Evolutionary conservation across 1,140 invertebrate species (phyloP).

Genomic region (Lordiphosa collinella): DNA sequence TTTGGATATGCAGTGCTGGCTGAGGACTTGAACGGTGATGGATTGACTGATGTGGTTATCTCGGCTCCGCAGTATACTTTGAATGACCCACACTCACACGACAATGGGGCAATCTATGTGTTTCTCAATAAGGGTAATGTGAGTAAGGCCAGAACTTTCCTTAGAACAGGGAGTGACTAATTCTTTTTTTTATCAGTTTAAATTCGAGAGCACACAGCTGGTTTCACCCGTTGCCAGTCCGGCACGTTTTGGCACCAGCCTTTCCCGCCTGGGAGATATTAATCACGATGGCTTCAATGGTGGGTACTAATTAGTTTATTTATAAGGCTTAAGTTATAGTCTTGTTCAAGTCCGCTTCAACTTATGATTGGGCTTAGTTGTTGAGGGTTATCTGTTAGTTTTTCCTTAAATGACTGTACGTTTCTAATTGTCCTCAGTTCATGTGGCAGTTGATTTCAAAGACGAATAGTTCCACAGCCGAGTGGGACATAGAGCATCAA

Average conservation of each 20-base stretch:
- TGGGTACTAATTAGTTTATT: too few species aligned
- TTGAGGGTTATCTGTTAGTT: too few species aligned
- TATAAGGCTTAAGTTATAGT: too few species aligned
- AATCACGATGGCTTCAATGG: conserved; percentile 84
- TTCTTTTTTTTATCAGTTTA: conserved; percentile 15
- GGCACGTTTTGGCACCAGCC: conserved; percentile 83
- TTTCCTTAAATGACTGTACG: too few species aligned
- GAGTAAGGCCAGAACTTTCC: too few species aligned
- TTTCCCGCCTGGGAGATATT: conserved; percentile 84
- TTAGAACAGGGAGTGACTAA: conserved; percentile 38
- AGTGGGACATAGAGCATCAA: too few species aligned
- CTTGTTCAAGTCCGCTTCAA: too few species aligned
- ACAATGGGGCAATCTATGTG: conserved; percentile 83
- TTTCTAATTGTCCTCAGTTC: too few species aligned
- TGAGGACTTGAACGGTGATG: conserved; percentile 87
- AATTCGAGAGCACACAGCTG: conserved; percentile 61
- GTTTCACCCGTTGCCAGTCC: conserved; percentile 42
- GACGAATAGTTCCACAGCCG: too few species aligned
- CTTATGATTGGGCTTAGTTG: too few species aligned
- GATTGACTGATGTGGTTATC: conserved; percentile 86
- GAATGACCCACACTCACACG: conserved; percentile 80
- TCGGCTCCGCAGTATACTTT: conserved; percentile 87
- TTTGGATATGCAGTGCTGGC: conserved; percentile 87
- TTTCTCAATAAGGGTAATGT: conserved; percentile 81
- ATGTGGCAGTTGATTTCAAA: too few species aligned